A percentile compares a stretch with the other conserved stretches of the same genome.
These are phyloP conservation scores for Ceratina calcarata DNA, from an alignment of 1,140 invertebrate genomes.

Conservation along the genomic window DNA sequence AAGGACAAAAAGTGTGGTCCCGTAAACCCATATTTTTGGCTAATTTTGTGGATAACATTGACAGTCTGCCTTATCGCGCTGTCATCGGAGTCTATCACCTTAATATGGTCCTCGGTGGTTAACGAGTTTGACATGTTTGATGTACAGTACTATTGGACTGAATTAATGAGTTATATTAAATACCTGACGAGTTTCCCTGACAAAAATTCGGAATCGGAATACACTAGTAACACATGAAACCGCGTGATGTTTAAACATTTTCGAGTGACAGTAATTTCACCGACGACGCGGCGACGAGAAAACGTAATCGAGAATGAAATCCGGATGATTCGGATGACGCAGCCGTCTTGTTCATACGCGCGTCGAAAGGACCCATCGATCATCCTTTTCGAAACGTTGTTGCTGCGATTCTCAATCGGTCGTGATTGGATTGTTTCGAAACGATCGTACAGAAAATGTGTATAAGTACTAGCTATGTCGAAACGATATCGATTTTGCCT, in stretches of 20 bases:
- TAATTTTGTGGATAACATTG: no score
- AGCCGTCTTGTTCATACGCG: constrained; percentile 7
- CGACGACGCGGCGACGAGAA: constrained; percentile 10
- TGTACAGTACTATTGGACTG: no score
- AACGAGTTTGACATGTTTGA: no score
- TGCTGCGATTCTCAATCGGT: neutral
- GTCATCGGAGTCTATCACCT: no score
- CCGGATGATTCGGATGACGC: neutral
- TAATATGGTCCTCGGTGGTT: no score
- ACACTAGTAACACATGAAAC: neutral
- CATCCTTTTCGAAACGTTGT: constrained; percentile 14
- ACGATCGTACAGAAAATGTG: constrained; percentile 25
- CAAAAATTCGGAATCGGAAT: neutral
- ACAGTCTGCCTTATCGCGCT: no score
- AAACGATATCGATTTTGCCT: constrained; percentile 16
- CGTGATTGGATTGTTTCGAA: constrained; percentile 33
- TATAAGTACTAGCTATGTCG: neutral
- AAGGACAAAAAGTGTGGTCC: no score
- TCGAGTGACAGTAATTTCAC: constrained; percentile 12
- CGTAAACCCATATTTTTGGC: no score
- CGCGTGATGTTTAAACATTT: neutral
- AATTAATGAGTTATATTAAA: no score
- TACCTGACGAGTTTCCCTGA: no score
- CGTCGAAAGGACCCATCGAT: constrained; percentile 25
- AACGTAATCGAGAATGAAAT: constrained; percentile 25